Conservation (phyloP, 1,140 invertebrate species). For the Brachionus rotundiformis region DNA sequence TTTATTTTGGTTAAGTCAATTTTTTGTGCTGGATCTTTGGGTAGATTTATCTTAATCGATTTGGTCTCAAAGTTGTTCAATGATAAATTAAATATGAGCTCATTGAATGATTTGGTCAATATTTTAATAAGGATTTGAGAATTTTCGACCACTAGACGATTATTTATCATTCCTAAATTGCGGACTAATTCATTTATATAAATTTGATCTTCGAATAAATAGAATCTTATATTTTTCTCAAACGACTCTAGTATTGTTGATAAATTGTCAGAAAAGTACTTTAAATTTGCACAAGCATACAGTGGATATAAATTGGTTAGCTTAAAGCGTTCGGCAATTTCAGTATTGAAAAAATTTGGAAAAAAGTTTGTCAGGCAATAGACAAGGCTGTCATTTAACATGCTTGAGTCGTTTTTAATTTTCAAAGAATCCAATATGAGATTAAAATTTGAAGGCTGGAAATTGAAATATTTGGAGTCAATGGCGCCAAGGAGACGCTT, state of each 20-base stretch:
- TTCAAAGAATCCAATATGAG: neutral
- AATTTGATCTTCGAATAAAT: constrained; percentile 20
- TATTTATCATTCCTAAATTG: constrained; percentile 1
- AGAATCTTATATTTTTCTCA: neutral
- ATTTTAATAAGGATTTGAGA: neutral
- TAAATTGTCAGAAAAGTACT: constrained; percentile 10
- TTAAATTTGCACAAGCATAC: neutral
- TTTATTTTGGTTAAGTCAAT: neutral
- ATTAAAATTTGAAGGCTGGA: constrained; percentile 1
- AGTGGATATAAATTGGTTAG: neutral
- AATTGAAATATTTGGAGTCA: constrained; percentile 20
- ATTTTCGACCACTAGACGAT: neutral
- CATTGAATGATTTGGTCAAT: neutral
- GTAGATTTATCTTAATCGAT: neutral
- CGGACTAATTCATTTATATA: neutral
- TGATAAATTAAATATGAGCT: neutral
- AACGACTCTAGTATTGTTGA: neutral
- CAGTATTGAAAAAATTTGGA: neutral
- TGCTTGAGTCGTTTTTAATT: neutral
- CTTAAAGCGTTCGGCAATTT: neutral
- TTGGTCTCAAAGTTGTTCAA: neutral
- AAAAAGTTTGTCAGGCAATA: neutral
- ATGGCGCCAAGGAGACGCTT: neutral
- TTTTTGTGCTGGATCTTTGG: neutral
- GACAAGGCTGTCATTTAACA: neutral